Percentiles rank a stretch among this genome's conserved stretches.
Evolutionary conservation across 1,140 invertebrate genomes (phyloP).

Genomic region (Chrysopa pallens): DNA sequence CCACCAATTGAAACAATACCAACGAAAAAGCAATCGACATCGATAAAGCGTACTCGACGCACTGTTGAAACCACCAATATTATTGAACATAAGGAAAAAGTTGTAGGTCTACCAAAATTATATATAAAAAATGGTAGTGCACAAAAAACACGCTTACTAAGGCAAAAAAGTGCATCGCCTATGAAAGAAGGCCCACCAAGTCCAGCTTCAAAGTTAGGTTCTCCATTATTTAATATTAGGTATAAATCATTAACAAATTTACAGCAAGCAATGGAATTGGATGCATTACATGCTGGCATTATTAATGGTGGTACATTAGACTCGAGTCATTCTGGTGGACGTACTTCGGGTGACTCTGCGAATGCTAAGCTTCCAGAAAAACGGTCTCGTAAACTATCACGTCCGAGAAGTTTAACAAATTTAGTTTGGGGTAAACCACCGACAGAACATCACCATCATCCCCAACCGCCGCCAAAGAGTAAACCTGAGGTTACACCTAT

Average conservation of each 20-base stretch:
- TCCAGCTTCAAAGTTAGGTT: conserved; percentile 44
- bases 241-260: conserved; percentile 69
- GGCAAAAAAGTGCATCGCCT: conserved; percentile 54
- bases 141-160: conserved; percentile 40
- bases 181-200: conserved; percentile 49
- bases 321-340: conserved; percentile 71
- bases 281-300: conserved; percentile 13
- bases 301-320: conserved; percentile 54
- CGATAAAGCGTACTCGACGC: conserved; percentile 44
- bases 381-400: conserved; percentile 51
- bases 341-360: conserved; percentile 61
- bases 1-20: conserved; percentile 83
- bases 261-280: conserved; percentile 54
- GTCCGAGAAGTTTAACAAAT: conserved; percentile 69
- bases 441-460: conserved; percentile 9
- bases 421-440: conserved; percentile 53
- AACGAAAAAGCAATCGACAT: conserved; percentile 54
- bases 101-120: conserved; percentile 43
- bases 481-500: not conserved
- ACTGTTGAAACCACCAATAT: conserved; percentile 20
- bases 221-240: conserved; percentile 62
- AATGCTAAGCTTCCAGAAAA: conserved; percentile 66
- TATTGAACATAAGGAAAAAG: conserved; percentile 27
- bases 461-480: not conserved
- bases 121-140: conserved; percentile 58